A percentile compares a stretch with the other conserved stretches of the same genome.
Evolutionary conservation across 2,797 vertebrate genomes (phyloP).

Genomic region (Sciaenops ocellatus): DNA sequence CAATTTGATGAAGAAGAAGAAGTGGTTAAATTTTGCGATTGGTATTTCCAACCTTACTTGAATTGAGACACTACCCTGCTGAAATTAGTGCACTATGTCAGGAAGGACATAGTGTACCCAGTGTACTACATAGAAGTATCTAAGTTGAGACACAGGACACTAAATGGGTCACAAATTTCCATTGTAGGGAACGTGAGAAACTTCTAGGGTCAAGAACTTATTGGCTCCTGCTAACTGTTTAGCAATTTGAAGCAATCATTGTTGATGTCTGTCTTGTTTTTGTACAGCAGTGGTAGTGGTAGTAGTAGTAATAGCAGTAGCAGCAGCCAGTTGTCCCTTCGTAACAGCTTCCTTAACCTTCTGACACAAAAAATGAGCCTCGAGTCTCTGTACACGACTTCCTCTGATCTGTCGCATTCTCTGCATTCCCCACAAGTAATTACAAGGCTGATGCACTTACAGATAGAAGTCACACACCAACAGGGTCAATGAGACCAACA

Average conservation of each 20-base stretch:
- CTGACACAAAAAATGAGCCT: background rate
- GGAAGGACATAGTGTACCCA: too few species aligned
- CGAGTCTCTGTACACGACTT: background rate
- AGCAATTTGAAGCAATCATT: background rate
- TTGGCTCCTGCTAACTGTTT: background rate
- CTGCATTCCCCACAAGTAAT: slow-evolving; percentile 20
- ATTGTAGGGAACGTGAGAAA: background rate
- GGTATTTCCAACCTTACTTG: too few species aligned
- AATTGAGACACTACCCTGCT: too few species aligned
- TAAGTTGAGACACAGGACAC: too few species aligned
- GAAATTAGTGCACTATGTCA: too few species aligned
- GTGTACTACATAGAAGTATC: too few species aligned
- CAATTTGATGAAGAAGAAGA: too few species aligned
- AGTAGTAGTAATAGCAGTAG: too few species aligned
- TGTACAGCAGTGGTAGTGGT: background rate
- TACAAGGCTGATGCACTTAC: slow-evolving; percentile 25
- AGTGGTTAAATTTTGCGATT: too few species aligned
- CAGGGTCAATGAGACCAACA: background rate
- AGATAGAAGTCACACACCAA: slow-evolving; percentile 12
- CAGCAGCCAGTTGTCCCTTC: background rate
- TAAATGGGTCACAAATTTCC: background rate
- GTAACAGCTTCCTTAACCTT: background rate
- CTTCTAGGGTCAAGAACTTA: background rate
- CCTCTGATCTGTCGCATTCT: slow-evolving; percentile 32
- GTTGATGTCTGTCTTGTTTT: background rate